Evolutionary conservation across 2,797 vertebrate genomes (phyloP).

Genomic region (Falco biarmicus): DNA sequence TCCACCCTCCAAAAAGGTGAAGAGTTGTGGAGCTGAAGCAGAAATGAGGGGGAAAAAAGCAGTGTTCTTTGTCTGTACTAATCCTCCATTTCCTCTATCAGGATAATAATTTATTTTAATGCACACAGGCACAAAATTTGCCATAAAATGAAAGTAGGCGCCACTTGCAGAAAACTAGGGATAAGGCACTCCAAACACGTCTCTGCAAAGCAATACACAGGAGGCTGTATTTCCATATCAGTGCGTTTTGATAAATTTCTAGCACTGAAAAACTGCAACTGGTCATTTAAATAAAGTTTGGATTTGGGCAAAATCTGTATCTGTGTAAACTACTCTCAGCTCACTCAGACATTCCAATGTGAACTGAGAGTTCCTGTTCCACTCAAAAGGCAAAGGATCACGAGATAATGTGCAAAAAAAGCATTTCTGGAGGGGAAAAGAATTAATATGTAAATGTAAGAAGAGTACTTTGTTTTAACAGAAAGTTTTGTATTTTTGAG

Average conservation of each 20-base stretch:
- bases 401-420: not conserved
- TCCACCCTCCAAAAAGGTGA: not conserved
- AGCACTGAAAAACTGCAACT: not conserved
- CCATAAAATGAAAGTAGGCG: not conserved
- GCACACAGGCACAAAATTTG: not conserved
- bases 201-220: not conserved
- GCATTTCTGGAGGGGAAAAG: not conserved
- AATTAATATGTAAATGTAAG: not conserved
- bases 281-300: not conserved
- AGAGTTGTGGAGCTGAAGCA: not conserved
- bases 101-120: not conserved
- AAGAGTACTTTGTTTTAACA: not conserved
- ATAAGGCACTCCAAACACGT: not conserved
- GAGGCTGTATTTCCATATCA: not conserved
- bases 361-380: not conserved
- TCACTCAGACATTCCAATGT: not conserved
- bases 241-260: not conserved
- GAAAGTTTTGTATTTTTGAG: not conserved
- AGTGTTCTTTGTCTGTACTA: not conserved
- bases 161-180: not conserved
- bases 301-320: not conserved
- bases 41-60: not conserved
- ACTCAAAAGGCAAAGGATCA: not conserved
- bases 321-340: not conserved
- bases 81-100: not conserved